Base-by-base conservation (phyloP, 2,888 invertebrate genomes). In the Poecilobothrus nobilitatus region DNA sequence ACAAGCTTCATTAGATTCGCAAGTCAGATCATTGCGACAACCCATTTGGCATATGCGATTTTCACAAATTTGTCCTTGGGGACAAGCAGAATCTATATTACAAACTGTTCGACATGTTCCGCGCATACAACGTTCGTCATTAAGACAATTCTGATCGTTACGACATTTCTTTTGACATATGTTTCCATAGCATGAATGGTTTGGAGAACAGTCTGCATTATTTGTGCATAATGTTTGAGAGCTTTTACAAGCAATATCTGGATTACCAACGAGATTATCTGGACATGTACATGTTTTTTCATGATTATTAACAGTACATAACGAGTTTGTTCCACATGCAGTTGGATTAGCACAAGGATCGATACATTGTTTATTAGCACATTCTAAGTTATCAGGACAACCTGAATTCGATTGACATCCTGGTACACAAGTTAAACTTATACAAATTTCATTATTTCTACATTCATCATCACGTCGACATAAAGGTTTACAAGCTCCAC, bases 391-490 rank as follows among this genome's bases (percentile, higher is more conserved):
- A 68, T 84, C 83, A 1, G 89, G 86, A 77, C 95, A 95, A 66
- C 91, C 90, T 4, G 87, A 85, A 78, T 94, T 87, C 10, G 90
- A 88, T 76, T 94, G 87, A 78, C 95, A 95, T 65, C 95, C 95
- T 63, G 86, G 84, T 12, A 87, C 82, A 77, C 95, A 95, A 69
- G 89, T 86, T 37, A 93, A 84, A 34, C 91, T 90, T 77, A 92
- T 89, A 76, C 95, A 95, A 68, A 95, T 88, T 82, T 95, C 94
- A 61, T 91, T 93, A 74, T 89, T 91, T 67, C 91, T 87, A 75
- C 95, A 95, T 76, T 95, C 94, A 73, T 91, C 90, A 77, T 94
- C 94, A 68, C 88, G 86, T 67, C 92, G 87, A 76, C 94, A 95
- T 2, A 93, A 85, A 0, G 92, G 91, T 73, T 91, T 91, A 77